These are phyloP conservation scores for Xyrichtys novacula DNA, from an alignment of 2,797 vertebrate species.

Conservation along the genomic window DNA sequence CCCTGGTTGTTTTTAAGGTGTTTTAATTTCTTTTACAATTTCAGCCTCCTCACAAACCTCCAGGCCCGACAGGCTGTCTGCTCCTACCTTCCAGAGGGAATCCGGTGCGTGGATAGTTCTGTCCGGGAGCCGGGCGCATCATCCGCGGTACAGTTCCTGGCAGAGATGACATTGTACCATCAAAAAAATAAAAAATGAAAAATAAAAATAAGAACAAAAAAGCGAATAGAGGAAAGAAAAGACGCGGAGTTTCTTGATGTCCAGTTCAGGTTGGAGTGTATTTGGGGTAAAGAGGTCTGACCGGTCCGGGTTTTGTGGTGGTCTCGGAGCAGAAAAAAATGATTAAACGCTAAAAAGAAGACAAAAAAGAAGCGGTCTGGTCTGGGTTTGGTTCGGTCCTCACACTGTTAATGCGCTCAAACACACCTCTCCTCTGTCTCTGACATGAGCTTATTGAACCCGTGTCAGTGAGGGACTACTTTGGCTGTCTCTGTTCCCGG, in stretches of 20 bases:
- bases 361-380: not conserved
- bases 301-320: slow-evolving; percentile 15
- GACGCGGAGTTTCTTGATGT: slow-evolving; percentile 36
- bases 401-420: slow-evolving; percentile 15
- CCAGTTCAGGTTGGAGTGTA: slow-evolving; percentile 44
- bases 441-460: slow-evolving; percentile 40
- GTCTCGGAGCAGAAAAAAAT: slow-evolving; percentile 6
- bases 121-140: slow-evolving; percentile 92
- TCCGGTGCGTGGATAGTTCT: slow-evolving; percentile 91
- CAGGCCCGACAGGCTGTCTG: not conserved
- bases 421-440: not conserved
- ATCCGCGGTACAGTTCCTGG: slow-evolving; percentile 89
- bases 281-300: slow-evolving; percentile 19
- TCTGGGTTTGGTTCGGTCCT: slow-evolving; percentile 18
- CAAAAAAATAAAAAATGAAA: slow-evolving; percentile 1
- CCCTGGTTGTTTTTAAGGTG: not conserved
- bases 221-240: not conserved
- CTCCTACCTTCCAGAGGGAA: slow-evolving; percentile 92
- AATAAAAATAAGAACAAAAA: not conserved
- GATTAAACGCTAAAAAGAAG: slow-evolving; percentile 2
- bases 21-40: not conserved
- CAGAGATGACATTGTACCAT: slow-evolving; percentile 81
- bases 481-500: slow-evolving; percentile 13
- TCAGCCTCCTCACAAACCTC: not conserved
- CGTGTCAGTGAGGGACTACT: slow-evolving; percentile 18